Percentiles rank a stretch among this genome's conserved stretches.
phyloP scores from a whole-genome alignment of 1,140 invertebrate species.

The Aporrectodea caliginosa region DNA sequence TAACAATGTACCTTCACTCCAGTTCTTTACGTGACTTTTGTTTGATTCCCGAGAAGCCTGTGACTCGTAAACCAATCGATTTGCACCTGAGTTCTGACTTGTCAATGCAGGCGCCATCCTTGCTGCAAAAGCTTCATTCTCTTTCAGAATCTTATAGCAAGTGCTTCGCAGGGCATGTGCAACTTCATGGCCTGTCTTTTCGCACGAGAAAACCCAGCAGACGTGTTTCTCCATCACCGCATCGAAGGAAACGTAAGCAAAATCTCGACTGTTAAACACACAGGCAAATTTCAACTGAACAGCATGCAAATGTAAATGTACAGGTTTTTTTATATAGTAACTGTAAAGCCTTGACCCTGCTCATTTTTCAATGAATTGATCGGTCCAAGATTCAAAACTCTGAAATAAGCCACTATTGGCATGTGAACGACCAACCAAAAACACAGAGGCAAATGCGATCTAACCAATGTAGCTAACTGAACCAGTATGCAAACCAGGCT shows the following conservation, averaged over 20 bases:
- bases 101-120: background rate
- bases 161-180: background rate
- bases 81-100: background rate
- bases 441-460: no score
- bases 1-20: no score
- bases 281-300: background rate
- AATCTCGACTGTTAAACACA: background rate
- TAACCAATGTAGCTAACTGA: no score
- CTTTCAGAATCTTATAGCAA: background rate
- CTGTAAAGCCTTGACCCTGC: no score
- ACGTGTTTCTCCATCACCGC: background rate
- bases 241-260: background rate
- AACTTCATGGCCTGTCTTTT: background rate
- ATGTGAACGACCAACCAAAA: no score
- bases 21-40: no score
- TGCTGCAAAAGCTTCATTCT: background rate
- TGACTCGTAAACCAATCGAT: background rate
- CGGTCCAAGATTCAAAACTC: no score
- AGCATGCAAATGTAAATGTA: no score
- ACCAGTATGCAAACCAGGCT: no score
- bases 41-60: background rate
- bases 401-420: no score
- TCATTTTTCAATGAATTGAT: no score
- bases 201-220: background rate
- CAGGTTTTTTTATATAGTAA: no score